Evolutionary conservation across 35 echinoderm and acorn worm species (phyloP), one percentile per base, ranked within the genome.

Genomic region (Strongylocentrotus purpuratus): DNA sequence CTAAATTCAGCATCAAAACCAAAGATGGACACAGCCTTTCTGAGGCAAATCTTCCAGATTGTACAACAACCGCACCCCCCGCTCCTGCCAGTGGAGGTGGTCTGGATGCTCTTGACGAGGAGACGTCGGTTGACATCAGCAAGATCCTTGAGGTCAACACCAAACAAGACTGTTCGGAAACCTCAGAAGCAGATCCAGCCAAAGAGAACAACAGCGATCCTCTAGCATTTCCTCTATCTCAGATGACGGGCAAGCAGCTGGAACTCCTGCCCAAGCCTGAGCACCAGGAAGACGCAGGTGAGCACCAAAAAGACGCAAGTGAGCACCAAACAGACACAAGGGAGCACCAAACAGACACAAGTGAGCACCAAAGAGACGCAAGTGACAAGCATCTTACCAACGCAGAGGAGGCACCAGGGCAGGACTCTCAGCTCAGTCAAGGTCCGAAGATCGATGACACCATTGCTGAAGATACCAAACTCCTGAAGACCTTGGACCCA

Each of bases 171-270:
- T 1, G 46, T 12, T 5, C 17, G 28, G 48, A 47, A 33, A 35
- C 89, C 46, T 17, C 20, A 78, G 65, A 78, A 78, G 20, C 65
- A n/a, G 20, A 31, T 7, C 65, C 18, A 28, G 6, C 25, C 65
- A 22, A 78, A 78, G 65, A 78, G 18, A 78, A 55, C 13, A 31
- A 17, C 48, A 93, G 46, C 48, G 91, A 93, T 93, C 45, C 91
- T 93, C 45, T n/a, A 14, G 91, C 47, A n/a, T 93, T 93, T 58
- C 91, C 91, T 22, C 48, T 93, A 47, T 93, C 91, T 32, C 17
- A 93, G 46, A 93, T 93, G 91, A 93, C 28, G n/a, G n/a, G 48
- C 91, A 93, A 93, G 18, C 46, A 93, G 45, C 48, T 93, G 91
- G 91, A 93, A 93, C 45, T 58, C 5, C 33, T 89, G 32, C 45